Evolutionary conservation across 2,888 invertebrate species (phyloP).

Genomic region (Eilema caniola): DNA sequence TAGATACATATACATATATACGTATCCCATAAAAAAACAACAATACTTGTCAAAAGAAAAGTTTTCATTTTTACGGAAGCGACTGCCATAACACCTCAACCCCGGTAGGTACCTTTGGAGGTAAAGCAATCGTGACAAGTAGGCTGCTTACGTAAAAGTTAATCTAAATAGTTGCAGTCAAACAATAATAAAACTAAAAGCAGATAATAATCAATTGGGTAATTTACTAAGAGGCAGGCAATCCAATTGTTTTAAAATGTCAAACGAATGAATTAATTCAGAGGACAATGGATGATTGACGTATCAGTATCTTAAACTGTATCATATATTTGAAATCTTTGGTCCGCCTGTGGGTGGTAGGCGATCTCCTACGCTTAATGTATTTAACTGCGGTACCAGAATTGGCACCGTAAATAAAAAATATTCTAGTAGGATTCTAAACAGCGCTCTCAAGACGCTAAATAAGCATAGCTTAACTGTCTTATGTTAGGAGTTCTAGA

Average conservation of each 20-base stretch:
- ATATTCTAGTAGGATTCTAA: background rate
- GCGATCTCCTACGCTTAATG: constrained; percentile 55
- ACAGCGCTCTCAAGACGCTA: too few relatives aligned
- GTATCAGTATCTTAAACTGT: constrained; percentile 66
- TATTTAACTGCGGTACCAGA: constrained; percentile 12
- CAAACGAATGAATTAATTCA: constrained; percentile 66
- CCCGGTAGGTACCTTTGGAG: too few relatives aligned
- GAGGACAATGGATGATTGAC: constrained; percentile 75
- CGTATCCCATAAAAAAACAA: too few relatives aligned
- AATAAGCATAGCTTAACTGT: too few relatives aligned
- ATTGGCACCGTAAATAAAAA: background rate
- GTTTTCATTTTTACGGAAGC: too few relatives aligned
- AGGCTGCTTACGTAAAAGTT: background rate
- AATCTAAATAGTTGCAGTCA: background rate
- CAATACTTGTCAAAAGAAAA: too few relatives aligned
- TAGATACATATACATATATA: too few relatives aligned
- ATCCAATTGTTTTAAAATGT: constrained; percentile 71
- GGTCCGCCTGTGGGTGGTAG: constrained; percentile 57
- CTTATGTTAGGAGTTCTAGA: too few relatives aligned
- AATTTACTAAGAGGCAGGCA: constrained; percentile 49
- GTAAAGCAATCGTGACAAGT: background rate
- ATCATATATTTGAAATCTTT: constrained; percentile 39
- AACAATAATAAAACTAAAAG: background rate
- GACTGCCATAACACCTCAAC: too few relatives aligned
- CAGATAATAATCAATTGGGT: background rate